Evolutionary conservation across 1,140 invertebrate genomes (phyloP).

Genomic region (Diabrotica undecimpunctata): DNA sequence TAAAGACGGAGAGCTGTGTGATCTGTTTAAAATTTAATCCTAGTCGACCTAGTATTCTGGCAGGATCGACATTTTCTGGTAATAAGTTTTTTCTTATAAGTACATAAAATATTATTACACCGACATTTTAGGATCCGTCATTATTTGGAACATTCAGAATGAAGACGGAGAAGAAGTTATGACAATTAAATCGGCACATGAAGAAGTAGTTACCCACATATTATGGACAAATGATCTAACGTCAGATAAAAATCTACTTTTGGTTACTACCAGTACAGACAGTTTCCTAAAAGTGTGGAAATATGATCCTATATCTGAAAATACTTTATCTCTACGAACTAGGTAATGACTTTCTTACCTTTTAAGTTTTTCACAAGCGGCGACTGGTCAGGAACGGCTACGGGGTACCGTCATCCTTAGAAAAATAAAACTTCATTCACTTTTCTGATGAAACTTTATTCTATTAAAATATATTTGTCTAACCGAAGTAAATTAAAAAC

Average conservation of each 20-base stretch:
- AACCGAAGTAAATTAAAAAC: too few species aligned
- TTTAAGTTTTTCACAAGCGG: too few species aligned
- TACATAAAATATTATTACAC: neutral
- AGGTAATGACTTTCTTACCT: neutral
- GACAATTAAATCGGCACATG: constrained; percentile 33
- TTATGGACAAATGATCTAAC: constrained; percentile 40
- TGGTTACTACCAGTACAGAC: constrained; percentile 42
- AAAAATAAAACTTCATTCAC: too few species aligned
- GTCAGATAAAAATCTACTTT: constrained; percentile 28
- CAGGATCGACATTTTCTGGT: constrained; percentile 42
- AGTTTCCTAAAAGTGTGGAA: constrained; percentile 40
- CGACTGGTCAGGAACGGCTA: too few species aligned
- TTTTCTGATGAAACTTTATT: too few species aligned
- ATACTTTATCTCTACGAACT: neutral
- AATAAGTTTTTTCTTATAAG: neutral
- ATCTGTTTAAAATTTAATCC: constrained; percentile 38
- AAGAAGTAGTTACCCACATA: constrained; percentile 38
- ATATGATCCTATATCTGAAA: constrained; percentile 25
- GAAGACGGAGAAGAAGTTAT: constrained; percentile 37
- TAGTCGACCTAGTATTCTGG: constrained; percentile 32
- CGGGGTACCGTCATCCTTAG: too few species aligned
- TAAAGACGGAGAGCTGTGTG: constrained; percentile 38
- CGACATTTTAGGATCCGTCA: constrained; percentile 33
- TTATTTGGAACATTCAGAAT: constrained; percentile 43
- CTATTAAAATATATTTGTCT: too few species aligned